phyloP scores from a whole-genome alignment of 2,888 invertebrate species.

The Scaptodrosophila latifasciaeformis region DNA sequence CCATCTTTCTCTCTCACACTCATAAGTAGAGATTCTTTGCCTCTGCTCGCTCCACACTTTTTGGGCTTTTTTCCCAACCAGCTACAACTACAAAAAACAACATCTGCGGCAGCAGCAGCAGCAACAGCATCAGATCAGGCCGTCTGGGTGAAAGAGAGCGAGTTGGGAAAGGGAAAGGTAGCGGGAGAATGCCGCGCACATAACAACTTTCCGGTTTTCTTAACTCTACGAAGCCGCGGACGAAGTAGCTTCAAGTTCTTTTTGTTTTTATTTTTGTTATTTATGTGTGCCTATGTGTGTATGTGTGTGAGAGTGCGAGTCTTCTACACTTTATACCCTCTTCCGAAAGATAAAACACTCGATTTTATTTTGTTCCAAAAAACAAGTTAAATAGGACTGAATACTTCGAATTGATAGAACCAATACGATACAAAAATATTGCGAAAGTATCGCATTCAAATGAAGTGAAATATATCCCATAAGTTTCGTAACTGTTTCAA shows the following conservation, averaged over 20 bases:
- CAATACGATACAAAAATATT: no score
- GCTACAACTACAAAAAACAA: conserved; percentile 23
- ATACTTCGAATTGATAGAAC: no score
- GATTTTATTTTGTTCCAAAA: no score
- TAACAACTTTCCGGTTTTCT: conserved; percentile 65
- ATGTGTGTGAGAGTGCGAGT: not conserved
- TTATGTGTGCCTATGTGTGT: conserved; percentile 45
- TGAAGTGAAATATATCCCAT: no score
- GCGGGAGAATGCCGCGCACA: conserved; percentile 23
- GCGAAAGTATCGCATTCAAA: no score
- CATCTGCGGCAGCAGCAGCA: conserved; percentile 30
- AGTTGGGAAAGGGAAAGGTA: conserved; percentile 15
- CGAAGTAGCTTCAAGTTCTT: conserved; percentile 24
- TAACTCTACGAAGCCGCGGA: conserved; percentile 1
- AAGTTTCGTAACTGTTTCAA: no score
- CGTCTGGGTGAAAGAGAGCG: no score
- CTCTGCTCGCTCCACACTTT: conserved; percentile 6
- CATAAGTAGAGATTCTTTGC: not conserved
- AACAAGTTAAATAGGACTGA: no score
- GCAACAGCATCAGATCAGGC: conserved; percentile 29
- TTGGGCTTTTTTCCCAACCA: conserved; percentile 6
- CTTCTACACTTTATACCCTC: conserved; percentile 2
- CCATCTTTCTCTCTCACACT: no score
- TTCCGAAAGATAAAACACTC: no score
- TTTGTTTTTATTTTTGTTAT: conserved; percentile 37